These are phyloP conservation scores for Copidosoma aretas DNA, from an alignment of 2,888 invertebrate species.

Conservation along the genomic window DNA sequence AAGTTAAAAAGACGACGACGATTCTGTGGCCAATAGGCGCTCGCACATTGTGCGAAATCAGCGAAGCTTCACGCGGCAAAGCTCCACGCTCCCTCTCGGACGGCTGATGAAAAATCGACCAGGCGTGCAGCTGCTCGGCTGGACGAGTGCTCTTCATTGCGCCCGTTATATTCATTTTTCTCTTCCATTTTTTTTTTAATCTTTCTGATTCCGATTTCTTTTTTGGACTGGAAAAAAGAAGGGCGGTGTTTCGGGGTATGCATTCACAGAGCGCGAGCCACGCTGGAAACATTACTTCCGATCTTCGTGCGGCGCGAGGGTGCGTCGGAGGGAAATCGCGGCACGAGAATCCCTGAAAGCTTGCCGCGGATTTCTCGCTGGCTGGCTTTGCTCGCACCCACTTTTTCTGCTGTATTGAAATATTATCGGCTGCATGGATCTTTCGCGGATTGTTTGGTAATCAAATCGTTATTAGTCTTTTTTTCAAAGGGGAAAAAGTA, in stretches of 20 bases:
- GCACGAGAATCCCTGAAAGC: too few relatives aligned
- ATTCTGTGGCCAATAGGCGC: conserved; percentile 23
- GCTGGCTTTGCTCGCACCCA: too few relatives aligned
- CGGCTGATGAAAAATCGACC: conserved; percentile 56
- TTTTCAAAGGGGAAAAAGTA: too few relatives aligned
- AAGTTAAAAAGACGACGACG: conserved; percentile 26
- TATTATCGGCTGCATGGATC: too few relatives aligned
- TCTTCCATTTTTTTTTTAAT: conserved; percentile 15
- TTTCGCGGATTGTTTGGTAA: too few relatives aligned
- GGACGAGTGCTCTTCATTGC: conserved; percentile 41
- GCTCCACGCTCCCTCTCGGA: conserved; percentile 11
- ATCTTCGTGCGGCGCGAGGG: neutral
- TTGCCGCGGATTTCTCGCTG: too few relatives aligned
- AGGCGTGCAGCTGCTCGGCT: conserved; percentile 31
- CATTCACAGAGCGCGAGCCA: neutral
- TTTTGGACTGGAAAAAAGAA: conserved; percentile 1
- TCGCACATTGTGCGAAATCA: conserved; percentile 52
- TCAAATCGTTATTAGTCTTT: too few relatives aligned
- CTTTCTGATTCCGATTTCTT: neutral
- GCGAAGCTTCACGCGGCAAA: conserved; percentile 46
- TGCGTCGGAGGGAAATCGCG: too few relatives aligned
- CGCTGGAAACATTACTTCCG: neutral
- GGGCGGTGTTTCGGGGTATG: neutral
- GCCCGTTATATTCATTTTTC: conserved; percentile 31
- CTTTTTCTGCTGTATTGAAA: too few relatives aligned